Base-by-base conservation (phyloP, 2,113 vertebrate genomes). In the Numenius arquata region DNA sequence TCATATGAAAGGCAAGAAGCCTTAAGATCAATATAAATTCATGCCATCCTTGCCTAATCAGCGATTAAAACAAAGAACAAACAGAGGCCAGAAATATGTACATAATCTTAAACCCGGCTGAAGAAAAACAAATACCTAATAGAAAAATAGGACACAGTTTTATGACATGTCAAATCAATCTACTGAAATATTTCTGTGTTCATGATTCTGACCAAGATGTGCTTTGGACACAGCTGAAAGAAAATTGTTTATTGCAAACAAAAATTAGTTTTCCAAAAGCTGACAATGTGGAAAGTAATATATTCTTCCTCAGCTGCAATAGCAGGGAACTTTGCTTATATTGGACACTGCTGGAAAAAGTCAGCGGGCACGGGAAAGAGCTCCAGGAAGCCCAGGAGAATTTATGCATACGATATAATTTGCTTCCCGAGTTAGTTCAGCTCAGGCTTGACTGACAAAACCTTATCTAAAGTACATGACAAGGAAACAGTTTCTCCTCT, bases 221-320 rank as follows among this genome's bases (percentile, higher is more conserved):
- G 88, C 90, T 65, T 59, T 81, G 79, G 85, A 95, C 85, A 50
- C 38, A 88, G 91, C 67, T 68, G 95, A 88, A 93, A 95, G 72
- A 76, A 95, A 97, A 96, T 62, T 81, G 93, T 89, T 85, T 79
- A 71, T 26, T 91, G 89, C 85, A 84, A 93, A 88, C 85, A 89
- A 91, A 84, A 93, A 93, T 40, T 53, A 66, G 71, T 89, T 95
- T 95, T 68, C 80, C 40, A 65, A 78, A 90, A 95, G 68, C 94
- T 95, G 79, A 74, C 25, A 68, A 84, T 71, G 65, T 67, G 76
- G 43, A 82, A 96, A 41, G 59, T 79, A 89, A 96, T 85, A 88
- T 73, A 72, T 96, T 74, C 94, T 71, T 92, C 95, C 94, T 91
- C 90, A 95, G n/a, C 81, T 72, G 52, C n/a, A 96, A 77, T 67